phyloP scores from a whole-genome alignment of 2,888 invertebrate species.

The Cheilosia impressa region DNA sequence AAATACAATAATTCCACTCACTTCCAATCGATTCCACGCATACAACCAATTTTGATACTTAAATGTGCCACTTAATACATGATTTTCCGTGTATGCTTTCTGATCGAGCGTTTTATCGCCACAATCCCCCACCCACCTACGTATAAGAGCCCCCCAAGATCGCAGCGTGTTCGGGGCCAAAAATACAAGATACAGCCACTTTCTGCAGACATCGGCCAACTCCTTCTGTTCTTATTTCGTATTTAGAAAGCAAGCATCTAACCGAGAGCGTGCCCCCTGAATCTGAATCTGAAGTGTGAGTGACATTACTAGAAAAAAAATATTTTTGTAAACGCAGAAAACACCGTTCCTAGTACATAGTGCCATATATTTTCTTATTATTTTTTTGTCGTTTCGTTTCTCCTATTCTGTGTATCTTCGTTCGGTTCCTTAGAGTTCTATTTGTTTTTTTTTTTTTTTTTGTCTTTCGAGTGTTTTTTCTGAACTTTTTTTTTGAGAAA shows the following conservation, averaged over 20 bases:
- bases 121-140: neutral
- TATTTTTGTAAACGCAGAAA: constrained; percentile 33
- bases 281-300: constrained; percentile 73
- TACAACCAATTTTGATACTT: neutral
- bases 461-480: constrained; percentile 23
- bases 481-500: constrained; percentile 49
- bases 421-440: constrained; percentile 66
- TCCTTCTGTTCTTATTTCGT: constrained; percentile 70
- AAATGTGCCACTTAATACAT: neutral
- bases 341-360: constrained; percentile 37
- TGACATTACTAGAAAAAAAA: constrained; percentile 63
- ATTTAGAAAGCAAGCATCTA: constrained; percentile 72
- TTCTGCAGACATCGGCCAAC: constrained; percentile 61
- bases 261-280: constrained; percentile 73
- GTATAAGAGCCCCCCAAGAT: neutral
- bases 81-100: neutral
- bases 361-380: constrained; percentile 28
- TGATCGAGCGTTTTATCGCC: constrained; percentile 18
- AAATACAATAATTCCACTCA: no score
- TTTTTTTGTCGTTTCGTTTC: constrained; percentile 57
- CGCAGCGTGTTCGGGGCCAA: constrained; percentile 34
- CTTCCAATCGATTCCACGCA: no score
- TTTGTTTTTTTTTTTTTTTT: constrained; percentile 35
- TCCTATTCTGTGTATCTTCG: constrained; percentile 66
- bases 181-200: constrained; percentile 67